phyloP scores from a whole-genome alignment of 2,797 vertebrate genomes.

The Gymnoscopelus braueri region DNA sequence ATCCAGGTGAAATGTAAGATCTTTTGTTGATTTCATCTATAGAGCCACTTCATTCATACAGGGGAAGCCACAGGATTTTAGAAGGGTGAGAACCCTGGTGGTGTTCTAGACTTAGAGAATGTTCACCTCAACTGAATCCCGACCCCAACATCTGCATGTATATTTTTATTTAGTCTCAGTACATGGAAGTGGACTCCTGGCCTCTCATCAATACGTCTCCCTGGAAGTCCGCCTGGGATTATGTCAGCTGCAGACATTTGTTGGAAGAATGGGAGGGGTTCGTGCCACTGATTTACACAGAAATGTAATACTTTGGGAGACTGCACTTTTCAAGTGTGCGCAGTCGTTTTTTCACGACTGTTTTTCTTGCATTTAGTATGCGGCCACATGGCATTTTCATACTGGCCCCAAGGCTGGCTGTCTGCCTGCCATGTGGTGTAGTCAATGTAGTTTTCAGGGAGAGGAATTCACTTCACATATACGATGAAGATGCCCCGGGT shows the following conservation, averaged over 20 bases:
- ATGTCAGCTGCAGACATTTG: constrained; percentile 56
- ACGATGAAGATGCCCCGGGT: neutral
- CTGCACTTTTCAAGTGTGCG: constrained; percentile 32
- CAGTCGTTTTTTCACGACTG: constrained; percentile 42
- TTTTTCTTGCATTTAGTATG: constrained; percentile 65
- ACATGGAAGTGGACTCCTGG: constrained; percentile 30
- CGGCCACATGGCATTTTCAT: constrained; percentile 56
- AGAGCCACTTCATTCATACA: too few relatives aligned
- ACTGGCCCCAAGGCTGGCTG: constrained; percentile 42
- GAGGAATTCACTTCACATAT: constrained; percentile 47
- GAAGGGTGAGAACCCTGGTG: neutral
- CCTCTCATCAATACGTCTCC: constrained; percentile 54
- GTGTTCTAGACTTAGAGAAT: neutral
- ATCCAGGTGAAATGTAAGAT: too few relatives aligned
- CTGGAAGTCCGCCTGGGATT: constrained; percentile 57
- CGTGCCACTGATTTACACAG: constrained; percentile 55
- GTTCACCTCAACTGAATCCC: constrained; percentile 41
- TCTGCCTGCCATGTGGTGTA: constrained; percentile 5
- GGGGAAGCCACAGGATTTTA: too few relatives aligned
- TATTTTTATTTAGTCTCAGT: constrained; percentile 63
- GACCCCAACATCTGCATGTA: constrained; percentile 46
- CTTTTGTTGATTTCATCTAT: too few relatives aligned
- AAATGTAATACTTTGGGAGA: constrained; percentile 61
- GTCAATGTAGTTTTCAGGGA: constrained; percentile 33
- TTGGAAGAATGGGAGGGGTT: constrained; percentile 52